Conservation (phyloP, 1,140 invertebrate species). For the Tetranychus urticae region DNA sequence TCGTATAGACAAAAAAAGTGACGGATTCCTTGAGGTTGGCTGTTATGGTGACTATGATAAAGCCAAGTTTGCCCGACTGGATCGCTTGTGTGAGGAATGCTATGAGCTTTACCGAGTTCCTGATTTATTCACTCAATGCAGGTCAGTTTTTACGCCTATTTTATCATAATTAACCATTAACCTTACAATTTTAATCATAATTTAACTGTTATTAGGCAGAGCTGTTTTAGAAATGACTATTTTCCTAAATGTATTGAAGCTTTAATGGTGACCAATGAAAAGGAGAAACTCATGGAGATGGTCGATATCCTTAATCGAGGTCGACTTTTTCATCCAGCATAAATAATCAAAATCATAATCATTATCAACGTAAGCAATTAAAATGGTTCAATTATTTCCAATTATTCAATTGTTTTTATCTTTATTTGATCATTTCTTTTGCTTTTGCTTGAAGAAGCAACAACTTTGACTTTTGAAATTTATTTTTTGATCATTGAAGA, state of each 20-base stretch:
- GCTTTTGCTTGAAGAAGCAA: no score
- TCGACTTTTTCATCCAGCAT: no score
- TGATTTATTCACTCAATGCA: conserved; percentile 57
- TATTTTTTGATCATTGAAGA: no score
- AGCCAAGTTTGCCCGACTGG: conserved; percentile 32
- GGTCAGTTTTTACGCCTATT: conserved; percentile 28
- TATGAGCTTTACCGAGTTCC: conserved; percentile 72
- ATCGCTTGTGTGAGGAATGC: conserved; percentile 73
- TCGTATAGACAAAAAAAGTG: no score
- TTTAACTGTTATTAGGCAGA: conserved; percentile 3
- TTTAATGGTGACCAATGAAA: conserved; percentile 48
- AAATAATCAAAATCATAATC: no score
- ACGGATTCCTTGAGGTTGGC: conserved; percentile 49
- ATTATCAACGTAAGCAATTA: no score
- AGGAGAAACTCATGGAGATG: conserved; percentile 49
- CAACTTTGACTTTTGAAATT: no score
- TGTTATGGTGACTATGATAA: conserved; percentile 59
- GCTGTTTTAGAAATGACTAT: conserved; percentile 50
- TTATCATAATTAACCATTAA: not conserved
- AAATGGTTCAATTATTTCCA: no score
- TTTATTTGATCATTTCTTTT: no score
- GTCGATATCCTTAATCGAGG: conserved; percentile 23
- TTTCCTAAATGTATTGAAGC: conserved; percentile 75
- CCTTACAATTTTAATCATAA: not conserved
- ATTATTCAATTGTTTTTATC: no score